These are phyloP conservation scores for Crotophaga sulcirostris DNA, from an alignment of 2,113 vertebrate genomes.

Conservation along the genomic window DNA sequence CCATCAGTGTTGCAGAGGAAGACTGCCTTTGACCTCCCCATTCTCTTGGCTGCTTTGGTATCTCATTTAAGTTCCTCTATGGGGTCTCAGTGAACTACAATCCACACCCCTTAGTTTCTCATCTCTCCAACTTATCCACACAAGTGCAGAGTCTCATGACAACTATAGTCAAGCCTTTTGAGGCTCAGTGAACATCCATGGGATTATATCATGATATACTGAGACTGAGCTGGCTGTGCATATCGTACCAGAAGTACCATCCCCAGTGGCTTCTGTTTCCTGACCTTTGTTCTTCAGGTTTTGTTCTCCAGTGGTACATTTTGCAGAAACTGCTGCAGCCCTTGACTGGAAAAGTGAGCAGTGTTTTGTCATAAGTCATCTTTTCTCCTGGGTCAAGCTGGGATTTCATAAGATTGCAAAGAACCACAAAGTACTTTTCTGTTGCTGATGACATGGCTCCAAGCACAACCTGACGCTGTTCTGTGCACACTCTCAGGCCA, in stretches of 20 bases:
- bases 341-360: neutral
- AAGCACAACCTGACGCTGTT: neutral
- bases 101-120: neutral
- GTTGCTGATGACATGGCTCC: neutral
- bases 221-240: neutral
- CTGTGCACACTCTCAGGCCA: neutral
- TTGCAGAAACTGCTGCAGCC: neutral
- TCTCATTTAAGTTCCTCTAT: neutral
- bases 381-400: neutral
- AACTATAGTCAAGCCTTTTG: neutral
- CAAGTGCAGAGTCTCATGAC: neutral
- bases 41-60: neutral
- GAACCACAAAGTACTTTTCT: neutral
- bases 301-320: neutral
- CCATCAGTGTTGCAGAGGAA: neutral
- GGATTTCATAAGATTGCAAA: neutral
- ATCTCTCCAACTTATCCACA: neutral
- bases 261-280: neutral
- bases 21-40: neutral
- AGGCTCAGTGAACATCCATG: neutral
- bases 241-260: neutral
- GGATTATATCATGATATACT: neutral
- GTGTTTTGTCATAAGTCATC: neutral
- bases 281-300: neutral
- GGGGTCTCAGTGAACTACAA: neutral